phyloP scores from a whole-genome alignment of 2,888 invertebrate species.

The Drosophila austrosaltans region DNA sequence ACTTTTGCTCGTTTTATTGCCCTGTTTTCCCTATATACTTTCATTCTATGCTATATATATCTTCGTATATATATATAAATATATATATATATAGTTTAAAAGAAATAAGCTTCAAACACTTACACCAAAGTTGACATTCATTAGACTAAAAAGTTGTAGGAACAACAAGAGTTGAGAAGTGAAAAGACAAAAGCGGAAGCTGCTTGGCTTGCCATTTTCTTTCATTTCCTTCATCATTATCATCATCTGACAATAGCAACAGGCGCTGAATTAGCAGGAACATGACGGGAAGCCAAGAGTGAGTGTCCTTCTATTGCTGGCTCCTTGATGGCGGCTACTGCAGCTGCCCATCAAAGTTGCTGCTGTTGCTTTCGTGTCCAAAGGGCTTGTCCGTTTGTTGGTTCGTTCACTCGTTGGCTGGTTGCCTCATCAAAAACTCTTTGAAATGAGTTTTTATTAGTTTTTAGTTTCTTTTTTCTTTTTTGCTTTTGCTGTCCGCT shows the following conservation, averaged over 20 bases:
- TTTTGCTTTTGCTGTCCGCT: neutral
- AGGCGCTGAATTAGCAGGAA: constrained; percentile 72
- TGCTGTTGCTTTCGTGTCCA: constrained; percentile 25
- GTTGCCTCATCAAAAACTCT: constrained; percentile 67
- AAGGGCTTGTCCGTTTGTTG: neutral
- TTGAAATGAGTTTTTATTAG: constrained; percentile 77
- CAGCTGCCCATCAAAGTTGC: neutral
- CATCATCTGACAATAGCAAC: constrained; percentile 62
- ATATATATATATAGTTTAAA: neutral
- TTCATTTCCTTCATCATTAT: constrained; percentile 43
- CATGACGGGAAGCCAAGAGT: constrained; percentile 42
- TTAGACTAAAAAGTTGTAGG: constrained; percentile 56
- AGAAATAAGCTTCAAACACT: constrained; percentile 37
- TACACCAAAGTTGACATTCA: constrained; percentile 71
- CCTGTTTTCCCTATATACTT: neutral
- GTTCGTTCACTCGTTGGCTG: constrained; percentile 18
- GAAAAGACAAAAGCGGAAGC: constrained; percentile 34
- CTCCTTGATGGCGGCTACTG: constrained; percentile 1
- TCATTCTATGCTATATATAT: neutral
- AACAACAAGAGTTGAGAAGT: constrained; percentile 19
- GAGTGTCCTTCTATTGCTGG: constrained; percentile 4
- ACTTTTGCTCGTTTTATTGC: constrained; percentile 29
- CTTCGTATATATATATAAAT: neutral
- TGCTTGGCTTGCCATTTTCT: constrained; percentile 51
- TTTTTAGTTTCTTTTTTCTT: constrained; percentile 47